Evolutionary conservation across 2,888 invertebrate genomes (phyloP).

Genomic region (Ariolimax columbianus): DNA sequence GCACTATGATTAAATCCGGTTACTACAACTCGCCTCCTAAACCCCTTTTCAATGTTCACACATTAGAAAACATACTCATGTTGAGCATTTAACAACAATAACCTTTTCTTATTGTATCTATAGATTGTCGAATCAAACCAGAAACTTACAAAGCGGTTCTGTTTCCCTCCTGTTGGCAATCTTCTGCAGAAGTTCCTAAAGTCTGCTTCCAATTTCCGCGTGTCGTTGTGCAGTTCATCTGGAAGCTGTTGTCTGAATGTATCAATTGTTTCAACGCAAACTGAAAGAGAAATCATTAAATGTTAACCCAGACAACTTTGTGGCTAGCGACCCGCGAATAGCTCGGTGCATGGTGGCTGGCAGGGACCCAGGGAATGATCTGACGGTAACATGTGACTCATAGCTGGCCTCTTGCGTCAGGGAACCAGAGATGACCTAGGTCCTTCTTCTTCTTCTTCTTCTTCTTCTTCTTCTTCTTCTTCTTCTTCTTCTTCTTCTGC

Average conservation of each 20-base stretch:
- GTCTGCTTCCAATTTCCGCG: slow-evolving; percentile 87
- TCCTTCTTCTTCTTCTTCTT: too few relatives aligned
- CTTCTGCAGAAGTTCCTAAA: slow-evolving; percentile 91
- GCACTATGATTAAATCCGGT: not conserved
- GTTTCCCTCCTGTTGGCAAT: slow-evolving; percentile 86
- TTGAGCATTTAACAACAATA: too few relatives aligned
- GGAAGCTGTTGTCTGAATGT: slow-evolving; percentile 87
- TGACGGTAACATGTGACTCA: too few relatives aligned
- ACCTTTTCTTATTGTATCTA: not conserved
- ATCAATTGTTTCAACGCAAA: slow-evolving; percentile 89
- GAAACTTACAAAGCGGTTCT: slow-evolving; percentile 91
- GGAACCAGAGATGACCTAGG: too few relatives aligned
- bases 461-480: too few relatives aligned
- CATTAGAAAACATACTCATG: not conserved
- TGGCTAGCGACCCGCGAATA: too few relatives aligned
- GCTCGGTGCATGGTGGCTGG: too few relatives aligned
- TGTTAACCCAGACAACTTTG: too few relatives aligned
- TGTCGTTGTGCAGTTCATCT: slow-evolving; percentile 85
- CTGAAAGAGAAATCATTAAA: slow-evolving; percentile 68
- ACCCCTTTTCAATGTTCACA: not conserved
- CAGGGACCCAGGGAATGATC: too few relatives aligned
- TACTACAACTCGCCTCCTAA: not conserved
- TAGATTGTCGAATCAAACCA: not conserved
- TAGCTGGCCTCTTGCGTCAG: too few relatives aligned
- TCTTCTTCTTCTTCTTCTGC: too few relatives aligned